phyloP scores from a whole-genome alignment of 2,113 vertebrate genomes.

The Natator depressus region DNA sequence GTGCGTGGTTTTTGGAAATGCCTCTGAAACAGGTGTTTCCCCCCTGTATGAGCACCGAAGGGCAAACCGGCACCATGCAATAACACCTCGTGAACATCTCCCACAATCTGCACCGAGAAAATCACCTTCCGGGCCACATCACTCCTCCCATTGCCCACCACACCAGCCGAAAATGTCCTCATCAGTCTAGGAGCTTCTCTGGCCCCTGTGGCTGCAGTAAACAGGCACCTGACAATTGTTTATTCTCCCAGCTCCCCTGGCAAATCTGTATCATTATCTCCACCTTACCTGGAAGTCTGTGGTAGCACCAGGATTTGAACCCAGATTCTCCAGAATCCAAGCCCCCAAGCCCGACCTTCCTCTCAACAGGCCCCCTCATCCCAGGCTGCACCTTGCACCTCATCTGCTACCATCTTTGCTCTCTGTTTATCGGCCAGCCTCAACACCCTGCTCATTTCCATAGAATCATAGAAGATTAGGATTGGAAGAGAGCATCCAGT shows the following conservation, averaged over 20 bases:
- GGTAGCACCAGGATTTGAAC: background rate
- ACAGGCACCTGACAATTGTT: background rate
- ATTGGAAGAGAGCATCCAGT: no score
- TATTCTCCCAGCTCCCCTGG: background rate
- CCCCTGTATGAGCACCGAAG: rapidly evolving
- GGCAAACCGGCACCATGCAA: background rate
- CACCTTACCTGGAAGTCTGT: background rate
- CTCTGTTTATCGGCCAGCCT: background rate
- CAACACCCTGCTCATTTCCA: background rate
- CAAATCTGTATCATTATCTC: background rate
- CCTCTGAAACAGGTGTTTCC: background rate
- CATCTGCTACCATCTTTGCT: background rate
- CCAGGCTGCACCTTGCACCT: no score
- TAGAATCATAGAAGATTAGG: no score
- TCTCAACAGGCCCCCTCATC: background rate
- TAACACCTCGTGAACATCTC: background rate
- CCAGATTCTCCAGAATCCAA: no score
- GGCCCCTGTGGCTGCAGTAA: background rate
- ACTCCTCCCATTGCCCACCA: no score
- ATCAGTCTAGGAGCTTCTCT: no score
- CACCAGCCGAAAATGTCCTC: no score
- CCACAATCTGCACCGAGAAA: background rate
- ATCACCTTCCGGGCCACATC: background rate
- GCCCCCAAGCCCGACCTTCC: background rate
- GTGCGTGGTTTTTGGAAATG: background rate